Percentiles rank a stretch among this genome's conserved stretches.
phyloP scores from a whole-genome alignment of 2,113 vertebrate genomes.

The Furnarius figulus region DNA sequence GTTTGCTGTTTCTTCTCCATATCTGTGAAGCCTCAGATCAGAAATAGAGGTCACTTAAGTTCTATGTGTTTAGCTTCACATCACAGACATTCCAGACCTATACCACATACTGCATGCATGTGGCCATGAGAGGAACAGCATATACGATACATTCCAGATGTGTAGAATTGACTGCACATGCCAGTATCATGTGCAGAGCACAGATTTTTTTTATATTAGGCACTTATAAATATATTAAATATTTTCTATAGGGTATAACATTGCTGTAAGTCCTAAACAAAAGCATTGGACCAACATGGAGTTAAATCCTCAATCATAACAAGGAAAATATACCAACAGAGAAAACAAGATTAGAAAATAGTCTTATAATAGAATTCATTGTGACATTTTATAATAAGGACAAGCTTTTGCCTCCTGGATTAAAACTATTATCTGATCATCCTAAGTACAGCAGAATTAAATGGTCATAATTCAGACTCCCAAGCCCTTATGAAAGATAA shows the following conservation, averaged over 20 bases:
- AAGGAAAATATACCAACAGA: background rate
- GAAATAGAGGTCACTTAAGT: background rate
- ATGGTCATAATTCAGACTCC: background rate
- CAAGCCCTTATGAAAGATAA: background rate
- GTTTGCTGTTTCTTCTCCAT: background rate
- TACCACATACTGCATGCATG: rapidly evolving
- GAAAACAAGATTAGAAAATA: background rate
- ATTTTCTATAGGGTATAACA: background rate
- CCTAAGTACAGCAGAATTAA: background rate
- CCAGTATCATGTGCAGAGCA: background rate
- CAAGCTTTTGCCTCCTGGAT: background rate
- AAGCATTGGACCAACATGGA: background rate
- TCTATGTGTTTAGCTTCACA: background rate
- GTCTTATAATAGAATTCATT: background rate
- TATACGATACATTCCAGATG: background rate
- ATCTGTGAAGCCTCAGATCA: background rate
- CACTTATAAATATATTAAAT: background rate
- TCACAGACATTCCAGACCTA: background rate
- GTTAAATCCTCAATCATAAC: background rate
- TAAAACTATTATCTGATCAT: background rate
- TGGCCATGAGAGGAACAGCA: background rate
- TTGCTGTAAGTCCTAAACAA: background rate
- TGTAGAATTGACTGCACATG: background rate
- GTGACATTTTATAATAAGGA: background rate
- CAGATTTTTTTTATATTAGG: background rate